A percentile compares a stretch with the other conserved stretches of the same genome.
phyloP scores from a whole-genome alignment of 2,888 invertebrate genomes.

The Ephialtes manifestator region DNA sequence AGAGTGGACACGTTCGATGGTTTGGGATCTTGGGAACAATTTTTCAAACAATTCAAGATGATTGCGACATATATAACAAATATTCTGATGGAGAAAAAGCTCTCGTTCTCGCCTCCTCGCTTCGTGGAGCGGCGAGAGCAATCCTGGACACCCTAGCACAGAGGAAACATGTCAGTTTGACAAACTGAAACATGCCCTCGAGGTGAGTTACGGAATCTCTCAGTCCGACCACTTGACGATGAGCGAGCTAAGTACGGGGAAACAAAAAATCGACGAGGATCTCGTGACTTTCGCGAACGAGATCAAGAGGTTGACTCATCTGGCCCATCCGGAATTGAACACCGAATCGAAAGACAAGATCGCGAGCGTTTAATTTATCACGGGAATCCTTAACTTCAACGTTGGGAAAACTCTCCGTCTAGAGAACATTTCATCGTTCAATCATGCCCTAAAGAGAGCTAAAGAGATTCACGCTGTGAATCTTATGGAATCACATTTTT shows the following conservation, averaged over 20 bases:
- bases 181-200: conserved; percentile 24
- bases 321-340: conserved; percentile 14
- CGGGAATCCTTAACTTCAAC: conserved; percentile 1
- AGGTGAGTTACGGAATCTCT: conserved; percentile 5
- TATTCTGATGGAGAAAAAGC: conserved; percentile 3
- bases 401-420: conserved; percentile 4
- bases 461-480: conserved; percentile 18
- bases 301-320: background rate
- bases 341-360: background rate
- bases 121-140: background rate
- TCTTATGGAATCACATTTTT: conserved; percentile 5
- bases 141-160: conserved; percentile 9
- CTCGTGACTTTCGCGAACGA: conserved; percentile 12
- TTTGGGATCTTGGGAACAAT: conserved; percentile 1
- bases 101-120: background rate
- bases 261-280: conserved; percentile 23
- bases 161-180: conserved; percentile 2
- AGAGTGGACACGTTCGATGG: conserved; percentile 8
- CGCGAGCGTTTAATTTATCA: conserved; percentile 14
- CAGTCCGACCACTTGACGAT: background rate
- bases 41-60: conserved; percentile 7
- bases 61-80: background rate
- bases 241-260: conserved; percentile 17
- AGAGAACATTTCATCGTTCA: conserved; percentile 15
- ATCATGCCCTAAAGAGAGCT: conserved; percentile 4